phyloP scores from a whole-genome alignment of 2,113 vertebrate genomes.

The Amblyopsis rosae region DNA sequence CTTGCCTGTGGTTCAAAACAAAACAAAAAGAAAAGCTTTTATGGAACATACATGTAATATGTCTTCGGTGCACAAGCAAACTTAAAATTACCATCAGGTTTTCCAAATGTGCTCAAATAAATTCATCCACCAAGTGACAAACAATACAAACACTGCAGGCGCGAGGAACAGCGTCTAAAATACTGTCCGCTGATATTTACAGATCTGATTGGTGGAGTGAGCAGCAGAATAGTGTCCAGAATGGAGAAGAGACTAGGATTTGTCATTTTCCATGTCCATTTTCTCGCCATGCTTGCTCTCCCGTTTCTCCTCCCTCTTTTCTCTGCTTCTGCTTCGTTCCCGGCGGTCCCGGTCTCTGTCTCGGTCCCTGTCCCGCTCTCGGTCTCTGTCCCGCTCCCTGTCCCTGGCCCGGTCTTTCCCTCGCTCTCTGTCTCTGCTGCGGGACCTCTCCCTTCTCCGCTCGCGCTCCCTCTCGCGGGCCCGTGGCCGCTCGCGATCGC shows the following conservation, averaged over 20 bases:
- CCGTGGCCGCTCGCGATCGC: constrained; percentile 49
- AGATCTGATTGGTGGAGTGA: constrained; percentile 19
- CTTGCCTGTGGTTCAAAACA: constrained; percentile 40
- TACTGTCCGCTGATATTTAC: constrained; percentile 52
- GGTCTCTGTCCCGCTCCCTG: constrained; percentile 62
- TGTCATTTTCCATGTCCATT: constrained; percentile 66
- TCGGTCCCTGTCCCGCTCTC: constrained; percentile 49
- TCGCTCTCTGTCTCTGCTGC: constrained; percentile 34
- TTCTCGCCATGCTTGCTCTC: constrained; percentile 66
- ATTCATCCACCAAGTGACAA: constrained; percentile 42
- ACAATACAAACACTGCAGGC: constrained; percentile 46
- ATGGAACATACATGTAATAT: constrained; percentile 41
- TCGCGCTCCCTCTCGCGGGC: constrained; percentile 37
- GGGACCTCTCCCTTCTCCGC: constrained; percentile 22
- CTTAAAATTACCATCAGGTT: constrained; percentile 34
- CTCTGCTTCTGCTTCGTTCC: constrained; percentile 71
- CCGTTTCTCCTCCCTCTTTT: constrained; percentile 40
- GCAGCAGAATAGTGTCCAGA: constrained; percentile 19
- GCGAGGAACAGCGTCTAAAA: too few species aligned
- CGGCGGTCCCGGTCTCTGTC: constrained; percentile 71
- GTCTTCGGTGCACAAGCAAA: constrained; percentile 46
- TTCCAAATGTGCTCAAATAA: constrained; percentile 47
- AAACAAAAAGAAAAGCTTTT: constrained; percentile 43
- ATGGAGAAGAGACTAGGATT: constrained; percentile 56
- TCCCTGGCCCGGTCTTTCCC: constrained; percentile 58